Conservation (phyloP, 2,797 vertebrate genomes). For the Natrix natrix region DNA sequence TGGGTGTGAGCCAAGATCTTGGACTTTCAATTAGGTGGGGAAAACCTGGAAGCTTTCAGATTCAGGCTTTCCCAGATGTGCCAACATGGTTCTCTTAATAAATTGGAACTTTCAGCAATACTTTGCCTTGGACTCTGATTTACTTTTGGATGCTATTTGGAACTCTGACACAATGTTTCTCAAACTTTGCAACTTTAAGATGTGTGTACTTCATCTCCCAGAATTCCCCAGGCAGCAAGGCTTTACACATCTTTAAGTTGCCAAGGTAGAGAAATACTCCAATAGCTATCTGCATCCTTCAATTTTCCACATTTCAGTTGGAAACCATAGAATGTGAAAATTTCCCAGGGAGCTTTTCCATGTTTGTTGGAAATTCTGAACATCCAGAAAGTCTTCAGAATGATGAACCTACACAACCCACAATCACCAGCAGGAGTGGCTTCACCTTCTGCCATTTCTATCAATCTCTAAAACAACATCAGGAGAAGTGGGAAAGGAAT, state of each 20-base stretch:
- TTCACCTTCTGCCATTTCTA: neutral
- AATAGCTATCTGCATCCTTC: neutral
- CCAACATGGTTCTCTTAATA: too few relatives aligned
- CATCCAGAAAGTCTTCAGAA: neutral
- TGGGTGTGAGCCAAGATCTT: too few relatives aligned
- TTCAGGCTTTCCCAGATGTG: too few relatives aligned
- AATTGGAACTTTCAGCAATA: too few relatives aligned
- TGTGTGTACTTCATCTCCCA: neutral
- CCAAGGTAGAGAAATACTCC: neutral
- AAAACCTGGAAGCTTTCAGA: too few relatives aligned
- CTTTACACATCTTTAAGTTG: neutral
- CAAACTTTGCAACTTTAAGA: neutral
- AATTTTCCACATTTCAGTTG: neutral
- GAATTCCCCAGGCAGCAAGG: neutral
- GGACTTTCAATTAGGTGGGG: too few relatives aligned
- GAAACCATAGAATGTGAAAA: neutral
- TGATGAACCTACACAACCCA: neutral
- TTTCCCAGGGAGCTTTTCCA: neutral
- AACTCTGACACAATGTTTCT: neutral
- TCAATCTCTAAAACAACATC: neutral
- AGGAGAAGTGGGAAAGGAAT: neutral
- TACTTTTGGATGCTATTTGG: too few relatives aligned
- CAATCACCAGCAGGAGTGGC: neutral
- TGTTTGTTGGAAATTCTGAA: neutral
- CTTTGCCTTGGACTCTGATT: too few relatives aligned